A percentile compares a stretch with the other conserved stretches of the same genome.
These are phyloP conservation scores for Vireo altiloquus DNA, from an alignment of 2,113 vertebrate species.

Conservation along the genomic window DNA sequence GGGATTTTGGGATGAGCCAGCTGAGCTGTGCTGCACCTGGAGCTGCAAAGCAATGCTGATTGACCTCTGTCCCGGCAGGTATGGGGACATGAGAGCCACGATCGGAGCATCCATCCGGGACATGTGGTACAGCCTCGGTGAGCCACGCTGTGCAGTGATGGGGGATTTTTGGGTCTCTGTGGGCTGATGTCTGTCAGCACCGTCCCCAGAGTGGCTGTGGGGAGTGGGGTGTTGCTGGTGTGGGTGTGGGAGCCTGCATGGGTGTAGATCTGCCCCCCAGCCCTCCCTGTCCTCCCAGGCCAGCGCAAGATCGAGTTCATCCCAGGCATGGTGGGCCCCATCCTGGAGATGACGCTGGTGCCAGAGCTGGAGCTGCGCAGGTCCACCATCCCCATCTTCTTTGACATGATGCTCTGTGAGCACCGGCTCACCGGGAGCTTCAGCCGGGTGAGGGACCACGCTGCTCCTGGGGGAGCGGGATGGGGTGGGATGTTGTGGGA, in stretches of 20 bases:
- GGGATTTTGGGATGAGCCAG: neutral
- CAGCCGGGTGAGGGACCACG: neutral
- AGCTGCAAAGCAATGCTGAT: neutral
- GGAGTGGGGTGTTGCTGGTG: rapidly evolving
- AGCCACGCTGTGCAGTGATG: rapidly evolving
- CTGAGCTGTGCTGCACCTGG: rapidly evolving
- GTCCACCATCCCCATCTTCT: conserved; percentile 66
- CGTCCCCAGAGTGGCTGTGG: rapidly evolving
- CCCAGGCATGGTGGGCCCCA: conserved; percentile 63
- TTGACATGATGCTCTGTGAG: conserved; percentile 70
- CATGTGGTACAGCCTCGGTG: conserved; percentile 69
- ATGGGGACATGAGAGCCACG: conserved; percentile 48
- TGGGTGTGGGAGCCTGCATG: neutral
- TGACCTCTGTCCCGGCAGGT: neutral
- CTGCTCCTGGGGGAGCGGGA: neutral
- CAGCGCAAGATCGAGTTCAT: conserved; percentile 61
- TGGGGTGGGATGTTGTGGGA: rapidly evolving
- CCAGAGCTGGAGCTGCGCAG: conserved; percentile 60
- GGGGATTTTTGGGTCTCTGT: neutral
- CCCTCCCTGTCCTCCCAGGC: neutral
- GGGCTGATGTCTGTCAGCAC: neutral
- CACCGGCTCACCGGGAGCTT: conserved; percentile 29
- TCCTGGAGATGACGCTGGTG: conserved; percentile 66
- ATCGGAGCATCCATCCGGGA: conserved; percentile 51
- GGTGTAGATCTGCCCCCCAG: neutral